Base-by-base conservation (phyloP, 2,113 vertebrate species). In the Malurus cyaneus region DNA sequence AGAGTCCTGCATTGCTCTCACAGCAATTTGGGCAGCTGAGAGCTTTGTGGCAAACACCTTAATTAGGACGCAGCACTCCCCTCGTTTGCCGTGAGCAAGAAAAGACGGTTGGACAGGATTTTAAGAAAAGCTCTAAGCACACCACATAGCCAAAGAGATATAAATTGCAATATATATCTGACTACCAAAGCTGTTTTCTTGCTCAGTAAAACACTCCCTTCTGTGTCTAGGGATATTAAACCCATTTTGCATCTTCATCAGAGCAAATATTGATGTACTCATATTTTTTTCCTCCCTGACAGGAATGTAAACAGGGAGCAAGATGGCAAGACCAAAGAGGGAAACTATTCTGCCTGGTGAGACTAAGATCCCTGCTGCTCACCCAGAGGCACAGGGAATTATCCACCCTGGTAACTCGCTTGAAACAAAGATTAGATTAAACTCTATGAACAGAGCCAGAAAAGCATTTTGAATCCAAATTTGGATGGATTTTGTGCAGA, bases 241-340 rank as follows among this genome's bases (percentile, higher is more conserved):
- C 8, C 9, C 1, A 3, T 80, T 72, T 73, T 32, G 87, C 42
- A 21, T 39, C 31, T 78, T 86, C 25, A 29, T 34, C 31, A 19
- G 36, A 71, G 31, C 20, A 74, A 86, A 65, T 49, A 61, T 5
- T 9, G 4, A 62, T 24, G 18, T 23, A 34, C 28, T 34, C 18
- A 18, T 4, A 3, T 6, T 46, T 44, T 24, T 44, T 49, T 7
- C 1, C 2, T 10, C 23, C 25, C 28, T 12, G 10, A 50, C 8
- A 59, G 34, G 13, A 56, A 60, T 56, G 41, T 52, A 39, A 91
- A 74, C 19, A 47, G 44, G 18, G 32, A 76, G 14, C 9, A 72
- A 57, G 32, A 18, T 0, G 0, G 24, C 41, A 79, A 61, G 28
- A 59, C 8, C 0, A 0, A 64, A 57, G 31, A 49, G 10, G 14